A percentile compares a stretch with the other conserved stretches of the same genome.
These are phyloP conservation scores for Castor canadensis DNA, from an alignment of 2,113 vertebrate genomes.

Conservation along the genomic window DNA sequence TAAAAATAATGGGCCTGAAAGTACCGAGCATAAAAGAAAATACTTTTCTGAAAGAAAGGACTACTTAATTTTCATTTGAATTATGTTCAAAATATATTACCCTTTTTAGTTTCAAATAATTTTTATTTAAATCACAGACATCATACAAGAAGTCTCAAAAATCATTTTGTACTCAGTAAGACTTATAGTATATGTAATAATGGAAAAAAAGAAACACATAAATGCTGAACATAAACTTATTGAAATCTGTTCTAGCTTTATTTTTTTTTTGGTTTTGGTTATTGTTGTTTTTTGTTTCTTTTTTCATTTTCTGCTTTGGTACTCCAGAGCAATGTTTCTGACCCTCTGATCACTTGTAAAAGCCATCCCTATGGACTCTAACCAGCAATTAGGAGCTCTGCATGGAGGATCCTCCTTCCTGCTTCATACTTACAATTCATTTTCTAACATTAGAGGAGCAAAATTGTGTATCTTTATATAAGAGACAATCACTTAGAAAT, in stretches of 20 bases:
- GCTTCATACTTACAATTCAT: conserved; percentile 37
- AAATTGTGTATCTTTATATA: conserved; percentile 69
- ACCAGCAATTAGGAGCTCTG: conserved; percentile 72
- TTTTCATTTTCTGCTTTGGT: conserved; percentile 62
- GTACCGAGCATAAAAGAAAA: conserved; percentile 60
- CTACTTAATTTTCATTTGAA: conserved; percentile 68
- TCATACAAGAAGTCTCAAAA: conserved; percentile 37
- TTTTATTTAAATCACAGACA: conserved; percentile 63
- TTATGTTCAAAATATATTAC: conserved; percentile 74
- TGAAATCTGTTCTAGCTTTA: conserved; percentile 68
- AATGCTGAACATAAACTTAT: conserved; percentile 54
- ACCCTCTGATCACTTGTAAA: conserved; percentile 50
- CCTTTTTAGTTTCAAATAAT: conserved; percentile 60
- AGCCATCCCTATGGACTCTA: conserved; percentile 9
- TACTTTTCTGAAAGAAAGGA: conserved; percentile 63
- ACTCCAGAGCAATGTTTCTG: conserved; percentile 68
- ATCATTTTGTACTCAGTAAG: conserved; percentile 34
- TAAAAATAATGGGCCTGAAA: conserved; percentile 69
- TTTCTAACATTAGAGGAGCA: conserved; percentile 59
- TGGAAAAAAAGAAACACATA: conserved; percentile 44
- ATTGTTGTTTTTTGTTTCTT: background rate
- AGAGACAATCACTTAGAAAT: conserved; percentile 59
- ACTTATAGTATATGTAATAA: conserved; percentile 55
- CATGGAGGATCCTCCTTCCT: conserved; percentile 57
- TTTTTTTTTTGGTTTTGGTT: background rate